Base-by-base conservation (phyloP, 1,140 invertebrate genomes). In the Neodiprion lecontei region DNA sequence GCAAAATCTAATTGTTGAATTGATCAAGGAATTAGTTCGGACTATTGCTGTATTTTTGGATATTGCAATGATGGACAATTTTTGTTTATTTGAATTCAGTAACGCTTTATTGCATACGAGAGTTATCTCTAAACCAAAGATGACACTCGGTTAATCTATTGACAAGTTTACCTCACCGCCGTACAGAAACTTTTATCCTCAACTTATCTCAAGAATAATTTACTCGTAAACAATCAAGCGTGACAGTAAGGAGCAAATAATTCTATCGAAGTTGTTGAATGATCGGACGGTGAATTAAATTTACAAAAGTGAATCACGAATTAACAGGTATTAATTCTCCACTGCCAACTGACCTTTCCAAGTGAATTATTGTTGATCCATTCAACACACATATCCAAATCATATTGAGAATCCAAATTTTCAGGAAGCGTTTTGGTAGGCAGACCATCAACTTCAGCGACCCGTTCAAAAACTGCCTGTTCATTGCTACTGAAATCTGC, bases 321-420 rank as follows among this genome's bases (percentile, higher is more conserved):
- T 40, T 1, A 40, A 40, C 2, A 40, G 28, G 48, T 9, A 7
- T 69, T 23, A 68, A 67, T 50, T 67, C 69, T 50, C 78, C 28
- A 73, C 12, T 7, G 67, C 69, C 67, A 75, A 83, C 83, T 85
- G 88, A 96, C 95, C 86, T 91, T 93, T 82, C 90, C 83, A 81
- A 91, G 93, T 73, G 89, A 85, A 85, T 92, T 91, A 48, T 90
- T 84, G 79, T 88, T 83, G 70, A 96, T 93, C 95, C 95, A 96
- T 70, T 90, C 79, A 28, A 85, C 78, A 88, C 92, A 92, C 70
- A 87, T 87, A 72, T 89, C 80, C 50, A 90, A 80, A 82, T 93
- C 90, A 75, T 89, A 91, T 66, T 83, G 80, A 68, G 78, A 79
- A 84, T 85, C 85, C 47, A 86, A 83, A 74, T 86, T 76, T 70